Evolutionary conservation across 2,888 invertebrate species (phyloP), one percentile per base, ranked within the genome.

Genomic region (Orchesellides sinensis): DNA sequence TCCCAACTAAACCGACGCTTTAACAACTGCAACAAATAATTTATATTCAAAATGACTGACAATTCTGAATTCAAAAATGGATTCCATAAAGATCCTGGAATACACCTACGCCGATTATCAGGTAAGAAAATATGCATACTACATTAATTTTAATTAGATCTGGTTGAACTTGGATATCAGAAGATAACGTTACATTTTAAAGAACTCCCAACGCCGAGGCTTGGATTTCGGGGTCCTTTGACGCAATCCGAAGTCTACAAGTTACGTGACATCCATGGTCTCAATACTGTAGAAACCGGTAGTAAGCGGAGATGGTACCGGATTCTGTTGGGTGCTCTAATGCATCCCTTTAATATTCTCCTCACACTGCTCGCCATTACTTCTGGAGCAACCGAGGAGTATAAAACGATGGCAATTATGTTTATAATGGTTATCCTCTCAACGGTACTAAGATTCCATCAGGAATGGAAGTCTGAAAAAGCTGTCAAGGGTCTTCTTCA

Each of bases 321-420:
- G 27, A 35, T 84, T 4, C 52, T 84, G 4, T 45, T 74, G 5
- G 45, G 65, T 0, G 79, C 84, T 0, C 23, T 83, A 0, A 14
- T 70, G 35, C 84, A 84, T 40, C 84, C 84, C 0, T 84, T 84
- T 40, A 84, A 84, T 21, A 80, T 84, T 25, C 75, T 84, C n/a
- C 47, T 83, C 0, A 23, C 12, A 5, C 29, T 84, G 0, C 27
- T 84, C 5, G 84, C 84, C 0, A 61, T 56, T 5, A 52, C 32
- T 0, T 78, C 78, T n/a, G 79, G 63, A 0, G 70, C 19, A 0
- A 65, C 74, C 0, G 68, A 59, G 4, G 84, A 83, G 29, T 49
- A 52, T 4, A 45, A 84, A 25, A 82, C 82, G 12, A 84, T 79
- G 75, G 75, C 40, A 1, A 73, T 83, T 2, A 84, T 84, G 84